Evolutionary conservation across 2,888 invertebrate genomes (phyloP), one percentile per base, ranked within the genome.

Genomic region (Lamproptera curius): DNA sequence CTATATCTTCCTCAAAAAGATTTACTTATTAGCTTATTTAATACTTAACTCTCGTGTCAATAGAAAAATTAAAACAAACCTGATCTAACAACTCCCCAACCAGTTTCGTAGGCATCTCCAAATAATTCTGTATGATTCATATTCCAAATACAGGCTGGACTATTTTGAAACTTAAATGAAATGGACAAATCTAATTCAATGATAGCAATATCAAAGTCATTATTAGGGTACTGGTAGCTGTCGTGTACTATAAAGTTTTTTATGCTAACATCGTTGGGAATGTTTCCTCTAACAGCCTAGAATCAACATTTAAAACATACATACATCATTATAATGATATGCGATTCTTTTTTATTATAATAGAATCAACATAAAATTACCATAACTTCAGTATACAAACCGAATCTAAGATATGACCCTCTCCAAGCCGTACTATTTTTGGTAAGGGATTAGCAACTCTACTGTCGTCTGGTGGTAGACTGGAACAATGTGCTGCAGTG

Each of bases 401-500:
- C 34, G 39, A 40, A 14, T 46, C 40, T 16, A 46, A 16, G 20
- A 52, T 46, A 36, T 50, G 40, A 20, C 36, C 42, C 11, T 46
- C 26, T 9, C 53, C 49, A 0, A 53, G 40, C 40, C 53, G 45
- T n/a, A 51, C 38, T 14, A 53, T 53, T 28, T 51, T 51, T 2
- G 53, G 53, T 2, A 33, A 28, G 3, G 43, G 42, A 14, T 53
- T 43, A 3, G 44, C 26, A 14, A 53, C 42, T 26, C 42, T 42
- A 9, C 8, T n/a, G 28, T 53, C 48, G 9, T 15, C 2, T 39
- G 35, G 10, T 2, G 17, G 8, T 35, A 35, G 14, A 2, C 11
- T 43, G 1, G 33, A 55, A 55, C 92, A 92, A 62, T 92, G 92
- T 0, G 91, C 91, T 1, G 92, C 91, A 1, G 91, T 90, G 9